Percentiles rank a stretch among this genome's conserved stretches.
These are phyloP conservation scores for Synergus gifuensis DNA, from an alignment of 2,888 invertebrate species.

Conservation along the genomic window DNA sequence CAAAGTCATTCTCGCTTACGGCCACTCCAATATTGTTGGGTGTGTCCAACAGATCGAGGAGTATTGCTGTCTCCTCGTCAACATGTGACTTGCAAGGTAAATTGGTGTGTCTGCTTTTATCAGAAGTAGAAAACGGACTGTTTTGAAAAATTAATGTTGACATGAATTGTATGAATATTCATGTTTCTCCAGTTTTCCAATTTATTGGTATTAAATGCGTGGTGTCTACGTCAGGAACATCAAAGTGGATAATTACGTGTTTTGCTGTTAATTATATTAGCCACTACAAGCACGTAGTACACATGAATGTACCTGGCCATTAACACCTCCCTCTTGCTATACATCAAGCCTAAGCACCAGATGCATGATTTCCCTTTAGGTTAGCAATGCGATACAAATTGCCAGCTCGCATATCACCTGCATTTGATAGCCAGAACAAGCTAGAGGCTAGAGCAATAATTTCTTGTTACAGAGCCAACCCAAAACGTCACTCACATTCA, in stretches of 20 bases:
- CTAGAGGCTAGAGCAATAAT: not conserved
- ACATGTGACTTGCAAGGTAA: conserved; percentile 73
- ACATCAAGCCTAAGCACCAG: conserved; percentile 48
- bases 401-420: conserved; percentile 45
- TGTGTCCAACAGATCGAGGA: conserved; percentile 72
- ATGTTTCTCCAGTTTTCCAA: not conserved
- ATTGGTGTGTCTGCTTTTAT: conserved; percentile 39
- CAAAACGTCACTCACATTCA: conserved; percentile 12
- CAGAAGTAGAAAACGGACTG: not conserved
- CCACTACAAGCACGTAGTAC: conserved; percentile 39
- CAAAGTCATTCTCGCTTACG: conserved; percentile 71
- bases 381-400: conserved; percentile 63
- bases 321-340: conserved; percentile 51
- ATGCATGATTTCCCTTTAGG: conserved; percentile 69
- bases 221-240: not conserved
- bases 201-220: not conserved
- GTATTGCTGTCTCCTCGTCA: conserved; percentile 71
- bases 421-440: not conserved
- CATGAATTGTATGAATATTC: not conserved
- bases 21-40: conserved; percentile 73
- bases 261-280: conserved; percentile 64
- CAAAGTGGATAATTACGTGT: conserved; percentile 60
- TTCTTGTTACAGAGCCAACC: conserved; percentile 3
- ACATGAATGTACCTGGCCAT: conserved; percentile 49
- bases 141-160: too few species aligned